Evolutionary conservation across 2,113 vertebrate species (phyloP), one percentile per base, ranked within the genome.

Genomic region (Barnardius zonarius): DNA sequence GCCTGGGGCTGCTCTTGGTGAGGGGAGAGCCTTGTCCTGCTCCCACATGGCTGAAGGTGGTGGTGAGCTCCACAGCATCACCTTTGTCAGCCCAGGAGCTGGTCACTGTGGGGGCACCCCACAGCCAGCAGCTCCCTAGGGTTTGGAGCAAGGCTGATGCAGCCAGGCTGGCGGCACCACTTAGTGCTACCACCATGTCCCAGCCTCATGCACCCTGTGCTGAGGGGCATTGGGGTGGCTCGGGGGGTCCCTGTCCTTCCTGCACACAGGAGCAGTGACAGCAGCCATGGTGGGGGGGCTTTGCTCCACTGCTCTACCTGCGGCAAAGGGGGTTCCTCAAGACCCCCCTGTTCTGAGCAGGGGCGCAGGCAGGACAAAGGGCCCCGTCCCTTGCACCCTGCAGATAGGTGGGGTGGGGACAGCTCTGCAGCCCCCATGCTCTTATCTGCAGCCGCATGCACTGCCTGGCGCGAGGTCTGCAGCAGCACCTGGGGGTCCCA

Each of bases 161-260:
- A 69, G 49, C 55, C 25, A 2, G 19, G 70, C 13, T 33, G 61
- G 62, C 62, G 88, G 46, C 67, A 76, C 51, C 54, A 44, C n/a
- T 46, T 62, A 4, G 0, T 15, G 44, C 35, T 46, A 23, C 12
- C 6, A 33, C 23, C 10, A 23, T 30, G 55, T 23, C 33, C 37
- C 74, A 74, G 54, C 49, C 20, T 22, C 1, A 1, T 2, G 1
- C 0, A 0, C 19, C 41, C 41, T 35, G 5, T 1, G 0, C n/a
- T 9, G 64, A 25, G 46, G 67, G 6, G 7, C 61, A 44, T 7
- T 14, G 6, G 17, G 33, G 44, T 70, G 76, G 24, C 62, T 57
- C 46, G 46, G 61, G n/a, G 55, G n/a, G 15, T 43, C 5, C 77
- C 61, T 24, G 52, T 76, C 22, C 63, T 76, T 33, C 25, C 44